These are phyloP conservation scores for Lagopus leucura DNA, from an alignment of 2,113 vertebrate genomes.

Conservation along the genomic window DNA sequence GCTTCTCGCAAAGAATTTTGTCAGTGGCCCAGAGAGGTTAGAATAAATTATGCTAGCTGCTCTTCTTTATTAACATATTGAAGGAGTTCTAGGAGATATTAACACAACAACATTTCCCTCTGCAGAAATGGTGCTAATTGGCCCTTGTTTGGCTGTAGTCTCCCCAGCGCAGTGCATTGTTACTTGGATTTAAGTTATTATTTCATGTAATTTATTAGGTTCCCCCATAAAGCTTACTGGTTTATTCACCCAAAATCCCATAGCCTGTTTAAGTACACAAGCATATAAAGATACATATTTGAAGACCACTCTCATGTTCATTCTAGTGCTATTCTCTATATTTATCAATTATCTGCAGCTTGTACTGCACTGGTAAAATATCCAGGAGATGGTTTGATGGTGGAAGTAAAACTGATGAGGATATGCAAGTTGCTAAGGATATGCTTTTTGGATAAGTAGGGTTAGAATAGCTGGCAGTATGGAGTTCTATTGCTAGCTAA, in stretches of 20 bases:
- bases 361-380: neutral
- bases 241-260: neutral
- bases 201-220: neutral
- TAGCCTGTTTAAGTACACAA: neutral
- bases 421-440: neutral
- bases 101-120: slow-evolving; percentile 51
- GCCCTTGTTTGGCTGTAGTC: neutral
- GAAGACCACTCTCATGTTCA: neutral
- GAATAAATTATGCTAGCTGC: slow-evolving; percentile 66
- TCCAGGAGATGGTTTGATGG: neutral
- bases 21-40: slow-evolving; percentile 60
- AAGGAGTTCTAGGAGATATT: slow-evolving; percentile 63
- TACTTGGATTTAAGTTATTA: slow-evolving; percentile 10
- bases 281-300: neutral
- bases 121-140: neutral
- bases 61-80: slow-evolving; percentile 58
- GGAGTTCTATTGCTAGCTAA: neutral
- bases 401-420: neutral
- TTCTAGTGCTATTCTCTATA: neutral
- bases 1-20: slow-evolving; percentile 54
- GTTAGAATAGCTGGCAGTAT: neutral
- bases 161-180: neutral
- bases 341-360: neutral
- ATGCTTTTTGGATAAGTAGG: neutral
- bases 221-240: neutral